These are phyloP conservation scores for Chrysogorgia sp. DNA, from an alignment of 92 coral and sea anemone genomes.

Conservation along the genomic window DNA sequence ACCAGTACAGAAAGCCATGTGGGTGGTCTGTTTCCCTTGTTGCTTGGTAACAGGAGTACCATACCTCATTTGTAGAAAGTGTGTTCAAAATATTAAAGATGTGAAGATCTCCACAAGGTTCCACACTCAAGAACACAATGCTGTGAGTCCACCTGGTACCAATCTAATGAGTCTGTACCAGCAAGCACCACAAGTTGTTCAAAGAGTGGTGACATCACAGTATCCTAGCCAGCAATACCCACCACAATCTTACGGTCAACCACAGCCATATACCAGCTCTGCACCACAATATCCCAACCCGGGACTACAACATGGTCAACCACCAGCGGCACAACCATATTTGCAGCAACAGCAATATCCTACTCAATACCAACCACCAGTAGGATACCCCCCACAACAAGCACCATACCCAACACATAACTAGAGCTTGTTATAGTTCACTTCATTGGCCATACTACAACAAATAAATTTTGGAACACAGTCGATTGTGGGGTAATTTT, in stretches of 20 bases:
- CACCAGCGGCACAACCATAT: slow-evolving; percentile 6
- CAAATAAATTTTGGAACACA: too few species aligned
- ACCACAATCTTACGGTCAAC: slow-evolving; percentile 13
- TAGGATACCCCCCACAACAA: neutral
- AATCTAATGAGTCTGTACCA: slow-evolving; percentile 19
- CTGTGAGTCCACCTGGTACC: slow-evolving; percentile 8
- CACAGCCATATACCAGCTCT: neutral
- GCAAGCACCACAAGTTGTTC: neutral
- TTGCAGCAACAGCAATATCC: neutral
- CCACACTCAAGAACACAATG: slow-evolving; percentile 29
- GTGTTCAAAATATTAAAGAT: slow-evolving; percentile 39
- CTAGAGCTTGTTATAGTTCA: too few species aligned
- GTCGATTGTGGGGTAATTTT: too few species aligned
- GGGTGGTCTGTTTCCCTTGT: slow-evolving; percentile 36
- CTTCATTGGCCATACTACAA: too few species aligned
- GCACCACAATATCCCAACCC: slow-evolving; percentile 3
- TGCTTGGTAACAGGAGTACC: slow-evolving; percentile 32
- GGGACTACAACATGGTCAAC: slow-evolving; percentile 18
- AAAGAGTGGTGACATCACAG: slow-evolving; percentile 2
- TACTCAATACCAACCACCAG: neutral
- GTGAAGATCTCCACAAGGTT: slow-evolving; percentile 27
- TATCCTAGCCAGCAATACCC: slow-evolving; percentile 24
- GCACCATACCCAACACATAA: neutral
- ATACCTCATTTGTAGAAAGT: slow-evolving; percentile 20
- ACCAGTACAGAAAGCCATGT: slow-evolving; percentile 24